These are phyloP conservation scores for Drosophila hamatofila DNA, from an alignment of 2,888 invertebrate species.

Conservation along the genomic window DNA sequence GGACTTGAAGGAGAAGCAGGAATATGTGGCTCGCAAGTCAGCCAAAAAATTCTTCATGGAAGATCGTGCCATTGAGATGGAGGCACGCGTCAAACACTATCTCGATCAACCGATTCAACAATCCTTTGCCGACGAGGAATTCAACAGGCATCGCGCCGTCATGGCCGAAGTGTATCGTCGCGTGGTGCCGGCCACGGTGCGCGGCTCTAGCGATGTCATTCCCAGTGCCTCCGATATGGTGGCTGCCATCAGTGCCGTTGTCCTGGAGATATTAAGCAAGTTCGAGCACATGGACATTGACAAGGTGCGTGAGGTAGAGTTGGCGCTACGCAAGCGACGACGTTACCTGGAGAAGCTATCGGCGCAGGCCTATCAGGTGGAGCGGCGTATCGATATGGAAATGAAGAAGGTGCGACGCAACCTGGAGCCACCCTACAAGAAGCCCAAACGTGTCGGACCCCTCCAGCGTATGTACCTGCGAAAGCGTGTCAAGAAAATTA, in stretches of 20 bases:
- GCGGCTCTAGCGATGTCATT: conserved; percentile 71
- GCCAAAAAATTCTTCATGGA: conserved; percentile 83
- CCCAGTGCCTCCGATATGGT: conserved; percentile 79
- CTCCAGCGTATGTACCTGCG: conserved; percentile 73
- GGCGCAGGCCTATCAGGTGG: conserved; percentile 78
- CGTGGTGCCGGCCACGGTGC: conserved; percentile 76
- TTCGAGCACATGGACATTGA: conserved; percentile 79
- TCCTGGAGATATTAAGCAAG: conserved; percentile 74
- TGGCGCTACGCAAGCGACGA: conserved; percentile 67
- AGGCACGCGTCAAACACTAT: conserved; percentile 58
- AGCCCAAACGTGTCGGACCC: conserved; percentile 69
- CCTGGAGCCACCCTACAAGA: conserved; percentile 78
- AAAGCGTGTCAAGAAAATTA: conserved; percentile 50
- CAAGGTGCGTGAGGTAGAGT: conserved; percentile 64
- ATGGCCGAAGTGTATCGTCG: conserved; percentile 80
- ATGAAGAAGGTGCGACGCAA: conserved; percentile 83
- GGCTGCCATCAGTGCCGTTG: conserved; percentile 74
- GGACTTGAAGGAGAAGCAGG: conserved; percentile 79
- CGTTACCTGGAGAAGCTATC: conserved; percentile 75
- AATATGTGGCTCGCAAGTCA: conserved; percentile 81
- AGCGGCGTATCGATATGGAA: conserved; percentile 81
- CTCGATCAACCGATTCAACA: conserved; percentile 70
- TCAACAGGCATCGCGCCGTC: conserved; percentile 72
- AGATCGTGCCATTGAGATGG: conserved; percentile 76
- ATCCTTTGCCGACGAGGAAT: conserved; percentile 68